phyloP scores from a whole-genome alignment of 1,140 invertebrate species.

The Brachystomella parvula region DNA sequence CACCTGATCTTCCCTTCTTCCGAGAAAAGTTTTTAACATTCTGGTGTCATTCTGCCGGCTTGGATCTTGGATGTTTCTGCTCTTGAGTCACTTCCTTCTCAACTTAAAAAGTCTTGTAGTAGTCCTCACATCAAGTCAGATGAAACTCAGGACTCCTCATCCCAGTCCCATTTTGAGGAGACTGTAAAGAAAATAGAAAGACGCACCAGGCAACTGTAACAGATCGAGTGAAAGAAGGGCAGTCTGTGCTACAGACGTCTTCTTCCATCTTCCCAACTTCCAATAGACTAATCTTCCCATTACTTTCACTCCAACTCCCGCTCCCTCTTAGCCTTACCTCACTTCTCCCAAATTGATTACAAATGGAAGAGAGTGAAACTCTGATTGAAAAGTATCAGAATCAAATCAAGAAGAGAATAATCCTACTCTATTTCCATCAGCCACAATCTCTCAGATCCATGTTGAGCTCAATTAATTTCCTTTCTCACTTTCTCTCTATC shows the following conservation, averaged over 20 bases:
- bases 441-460: neutral
- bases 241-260: neutral
- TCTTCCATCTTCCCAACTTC: neutral
- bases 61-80: neutral
- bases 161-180: neutral
- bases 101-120: neutral
- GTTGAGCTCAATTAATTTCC: slow-evolving; percentile 6
- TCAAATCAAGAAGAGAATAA: neutral
- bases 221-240: neutral
- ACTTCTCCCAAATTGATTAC: neutral
- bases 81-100: neutral
- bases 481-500: neutral
- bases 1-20: neutral
- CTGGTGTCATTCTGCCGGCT: neutral
- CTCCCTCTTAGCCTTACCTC: neutral
- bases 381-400: slow-evolving; percentile 9
- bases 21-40: neutral
- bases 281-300: neutral
- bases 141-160: neutral
- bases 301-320: neutral
- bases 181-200: neutral
- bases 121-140: neutral
- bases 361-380: neutral
- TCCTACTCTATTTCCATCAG: neutral
- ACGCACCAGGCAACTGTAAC: neutral